Percentiles rank a stretch among this genome's conserved stretches.
phyloP scores from a whole-genome alignment of 2,113 vertebrate species.

The Aplodontia rufa region DNA sequence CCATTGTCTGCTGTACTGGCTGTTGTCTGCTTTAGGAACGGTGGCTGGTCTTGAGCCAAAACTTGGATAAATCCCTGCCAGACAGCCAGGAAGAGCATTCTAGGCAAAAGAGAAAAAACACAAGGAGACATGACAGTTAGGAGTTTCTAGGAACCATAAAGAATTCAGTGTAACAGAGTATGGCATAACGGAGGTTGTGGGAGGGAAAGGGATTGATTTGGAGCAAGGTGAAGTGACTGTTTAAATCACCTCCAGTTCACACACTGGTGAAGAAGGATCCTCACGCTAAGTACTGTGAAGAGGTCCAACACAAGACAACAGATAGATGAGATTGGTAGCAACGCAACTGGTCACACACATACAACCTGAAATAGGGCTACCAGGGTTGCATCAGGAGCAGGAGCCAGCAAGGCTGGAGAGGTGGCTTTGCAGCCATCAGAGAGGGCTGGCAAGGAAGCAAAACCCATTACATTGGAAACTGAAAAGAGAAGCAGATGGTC shows the following conservation, averaged over 20 bases:
- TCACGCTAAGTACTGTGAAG: not conserved
- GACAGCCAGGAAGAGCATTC: not conserved
- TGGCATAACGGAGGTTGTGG: not conserved
- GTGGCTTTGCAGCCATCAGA: not conserved
- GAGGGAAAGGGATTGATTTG: not conserved
- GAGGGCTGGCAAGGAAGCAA: not conserved
- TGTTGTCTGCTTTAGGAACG: not conserved
- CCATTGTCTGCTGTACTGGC: not conserved
- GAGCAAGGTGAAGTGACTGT: not conserved
- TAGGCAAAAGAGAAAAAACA: not conserved
- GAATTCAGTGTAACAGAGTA: not conserved
- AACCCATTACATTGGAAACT: not conserved
- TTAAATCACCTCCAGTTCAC: not conserved
- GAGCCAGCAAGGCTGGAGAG: not conserved
- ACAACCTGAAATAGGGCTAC: too few species aligned
- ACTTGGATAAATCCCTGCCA: not conserved
- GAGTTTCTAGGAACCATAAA: not conserved
- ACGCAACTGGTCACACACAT: not conserved
- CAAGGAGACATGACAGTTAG: not conserved
- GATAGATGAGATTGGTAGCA: not conserved
- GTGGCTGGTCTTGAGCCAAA: not conserved
- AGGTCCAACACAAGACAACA: not conserved
- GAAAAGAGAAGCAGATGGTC: not conserved
- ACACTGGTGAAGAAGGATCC: too few species aligned
- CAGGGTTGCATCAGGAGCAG: not conserved